Evolutionary conservation across 2,888 invertebrate genomes (phyloP).

Genomic region (Rhopalosiphum nymphaeae): DNA sequence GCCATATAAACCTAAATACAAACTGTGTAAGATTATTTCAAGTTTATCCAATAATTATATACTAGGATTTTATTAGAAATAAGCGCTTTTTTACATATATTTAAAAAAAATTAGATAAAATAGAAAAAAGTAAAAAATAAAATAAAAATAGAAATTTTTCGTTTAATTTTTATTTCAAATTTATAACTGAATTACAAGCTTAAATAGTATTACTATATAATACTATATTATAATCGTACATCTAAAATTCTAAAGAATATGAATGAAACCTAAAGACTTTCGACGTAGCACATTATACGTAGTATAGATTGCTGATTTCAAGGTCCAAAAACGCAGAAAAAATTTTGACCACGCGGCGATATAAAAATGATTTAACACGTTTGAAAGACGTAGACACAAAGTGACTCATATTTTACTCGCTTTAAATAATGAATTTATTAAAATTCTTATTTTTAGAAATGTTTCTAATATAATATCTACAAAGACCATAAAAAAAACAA

Average conservation of each 20-base stretch:
- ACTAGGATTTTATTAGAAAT: background rate
- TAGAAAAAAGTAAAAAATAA: no score
- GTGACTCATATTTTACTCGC: no score
- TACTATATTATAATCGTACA: background rate
- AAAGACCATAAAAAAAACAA: no score
- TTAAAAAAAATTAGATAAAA: background rate
- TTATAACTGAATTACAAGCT: background rate
- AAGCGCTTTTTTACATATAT: background rate
- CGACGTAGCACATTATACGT: background rate
- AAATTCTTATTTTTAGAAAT: no score
- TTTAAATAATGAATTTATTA: no score
- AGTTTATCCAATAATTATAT: background rate
- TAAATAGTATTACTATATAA: background rate
- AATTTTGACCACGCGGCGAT: background rate
- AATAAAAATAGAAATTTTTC: background rate
- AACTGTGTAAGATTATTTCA: background rate
- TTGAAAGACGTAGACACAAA: background rate
- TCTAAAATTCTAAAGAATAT: background rate
- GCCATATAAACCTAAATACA: background rate
- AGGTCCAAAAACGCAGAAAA: background rate
- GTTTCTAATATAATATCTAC: no score
- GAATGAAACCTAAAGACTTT: background rate
- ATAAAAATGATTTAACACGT: background rate
- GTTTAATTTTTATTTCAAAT: background rate
- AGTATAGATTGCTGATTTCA: background rate